Evolutionary conservation across 2,113 vertebrate genomes (phyloP), one percentile per base, ranked within the genome.

Genomic region (Psammodynastes pulverulentus): DNA sequence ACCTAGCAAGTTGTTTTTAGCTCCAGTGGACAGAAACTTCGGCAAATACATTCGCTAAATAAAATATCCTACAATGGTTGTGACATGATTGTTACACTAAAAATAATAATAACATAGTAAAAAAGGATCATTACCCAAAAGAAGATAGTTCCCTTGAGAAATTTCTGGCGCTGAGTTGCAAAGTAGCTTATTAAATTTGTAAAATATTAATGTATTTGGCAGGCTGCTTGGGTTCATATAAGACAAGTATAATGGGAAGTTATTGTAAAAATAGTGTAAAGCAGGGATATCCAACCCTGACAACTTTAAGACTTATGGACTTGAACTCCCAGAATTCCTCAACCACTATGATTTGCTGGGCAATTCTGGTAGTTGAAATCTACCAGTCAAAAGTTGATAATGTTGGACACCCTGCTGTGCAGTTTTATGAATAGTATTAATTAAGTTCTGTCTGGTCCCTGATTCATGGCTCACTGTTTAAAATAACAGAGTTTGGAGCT

Each of bases 131-230:
- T 94, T 96, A 91, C 34, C 34, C 88, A 91, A 93, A 91, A 93
- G 86, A 3, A 93, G 43, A 95, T 86, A 39, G 87, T 56, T 90
- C 93, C 87, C 79, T 88, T 84, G 56, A 79, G 91, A 39, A 90
- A 9, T 72, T 95, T 92, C 62, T 58, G 92, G 85, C 17, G 86
- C 92, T 93, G 79, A 91, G 12, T 87, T 94, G 91, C 53, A 95
- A 94, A 10, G 39, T 3, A 49, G 92, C 94, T 96, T 95, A 96
- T 54, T 93, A 72, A 1, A 1, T 94, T 87, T 89, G 8, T 94
- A 96, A 95, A 96, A 94, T 49, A 95, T 67, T 95, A 95, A 95
- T 91, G 62, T 46, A 94, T 90, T 95, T 94, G 52, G 91, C 43
- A 91, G 93, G 90, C 87, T 92, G 92, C 24, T 56, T 89, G 93